Conservation (phyloP, 2,888 invertebrate genomes). For the Agrotis clavis region DNA sequence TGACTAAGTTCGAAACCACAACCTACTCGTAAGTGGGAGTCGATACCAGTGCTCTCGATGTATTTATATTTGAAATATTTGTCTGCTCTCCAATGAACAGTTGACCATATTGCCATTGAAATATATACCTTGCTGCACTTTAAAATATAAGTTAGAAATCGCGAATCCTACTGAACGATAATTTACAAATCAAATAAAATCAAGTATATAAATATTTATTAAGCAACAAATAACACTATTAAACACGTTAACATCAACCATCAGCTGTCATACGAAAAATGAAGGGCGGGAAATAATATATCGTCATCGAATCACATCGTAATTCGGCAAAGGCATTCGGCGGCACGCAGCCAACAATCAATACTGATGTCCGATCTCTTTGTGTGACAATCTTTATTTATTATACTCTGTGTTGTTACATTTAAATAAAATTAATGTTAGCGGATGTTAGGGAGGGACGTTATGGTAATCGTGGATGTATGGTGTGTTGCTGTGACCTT, state of each 20-base stretch:
- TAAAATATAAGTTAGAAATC: no score
- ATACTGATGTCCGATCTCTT: conserved; percentile 61
- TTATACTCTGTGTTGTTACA: conserved; percentile 55
- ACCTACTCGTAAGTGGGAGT: no score
- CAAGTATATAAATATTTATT: background rate
- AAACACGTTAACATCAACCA: conserved; percentile 24
- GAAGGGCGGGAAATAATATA: conserved; percentile 65
- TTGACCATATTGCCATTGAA: no score
- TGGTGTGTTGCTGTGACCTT: conserved; percentile 25
- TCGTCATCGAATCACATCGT: conserved; percentile 73
- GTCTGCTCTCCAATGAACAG: no score
- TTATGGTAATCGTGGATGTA: conserved; percentile 58
- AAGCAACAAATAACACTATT: conserved; percentile 15
- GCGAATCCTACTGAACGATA: background rate
- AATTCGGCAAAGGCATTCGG: conserved; percentile 75
- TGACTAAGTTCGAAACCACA: no score
- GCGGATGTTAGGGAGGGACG: conserved; percentile 63
- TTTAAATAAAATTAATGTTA: conserved; percentile 66
- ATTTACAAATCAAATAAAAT: conserved; percentile 16
- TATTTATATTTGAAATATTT: no score
- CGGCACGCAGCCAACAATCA: conserved; percentile 54
- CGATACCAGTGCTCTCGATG: no score
- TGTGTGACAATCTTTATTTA: conserved; percentile 68
- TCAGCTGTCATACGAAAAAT: conserved; percentile 60
- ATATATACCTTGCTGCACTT: no score